Conservation (phyloP, 2,797 vertebrate genomes). For the Heliangelus exortis region DNA sequence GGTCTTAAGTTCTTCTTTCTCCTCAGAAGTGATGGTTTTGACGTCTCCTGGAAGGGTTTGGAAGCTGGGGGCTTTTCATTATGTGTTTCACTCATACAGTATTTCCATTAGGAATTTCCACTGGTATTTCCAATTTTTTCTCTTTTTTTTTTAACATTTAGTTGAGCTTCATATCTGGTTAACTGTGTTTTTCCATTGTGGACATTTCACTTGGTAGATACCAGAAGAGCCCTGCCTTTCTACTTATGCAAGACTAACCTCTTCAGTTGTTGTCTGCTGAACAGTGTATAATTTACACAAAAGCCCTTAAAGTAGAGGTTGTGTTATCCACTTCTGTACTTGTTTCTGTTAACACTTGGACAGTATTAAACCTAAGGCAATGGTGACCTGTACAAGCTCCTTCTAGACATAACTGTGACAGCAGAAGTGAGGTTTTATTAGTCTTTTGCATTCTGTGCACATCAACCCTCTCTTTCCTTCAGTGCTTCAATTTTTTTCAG, state of each 20-base stretch:
- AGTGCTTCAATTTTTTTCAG: background rate
- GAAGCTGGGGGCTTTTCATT: background rate
- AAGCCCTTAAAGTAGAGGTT: background rate
- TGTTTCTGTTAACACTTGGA: background rate
- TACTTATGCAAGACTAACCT: background rate
- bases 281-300: background rate
- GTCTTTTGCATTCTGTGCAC: background rate
- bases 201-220: background rate
- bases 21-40: background rate
- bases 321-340: background rate
- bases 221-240: background rate
- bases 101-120: background rate
- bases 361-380: background rate
- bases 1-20: background rate
- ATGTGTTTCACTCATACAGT: background rate
- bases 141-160: no score
- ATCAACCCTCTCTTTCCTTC: background rate
- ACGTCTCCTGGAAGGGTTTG: background rate
- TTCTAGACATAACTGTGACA: background rate
- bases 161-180: fast-evolving
- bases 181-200: background rate
- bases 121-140: no score
- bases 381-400: fast-evolving
- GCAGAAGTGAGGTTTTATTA: background rate
- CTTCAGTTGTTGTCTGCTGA: background rate